These are phyloP conservation scores for Potamilus streckersoni DNA, from an alignment of 1,140 invertebrate species.

Conservation along the genomic window DNA sequence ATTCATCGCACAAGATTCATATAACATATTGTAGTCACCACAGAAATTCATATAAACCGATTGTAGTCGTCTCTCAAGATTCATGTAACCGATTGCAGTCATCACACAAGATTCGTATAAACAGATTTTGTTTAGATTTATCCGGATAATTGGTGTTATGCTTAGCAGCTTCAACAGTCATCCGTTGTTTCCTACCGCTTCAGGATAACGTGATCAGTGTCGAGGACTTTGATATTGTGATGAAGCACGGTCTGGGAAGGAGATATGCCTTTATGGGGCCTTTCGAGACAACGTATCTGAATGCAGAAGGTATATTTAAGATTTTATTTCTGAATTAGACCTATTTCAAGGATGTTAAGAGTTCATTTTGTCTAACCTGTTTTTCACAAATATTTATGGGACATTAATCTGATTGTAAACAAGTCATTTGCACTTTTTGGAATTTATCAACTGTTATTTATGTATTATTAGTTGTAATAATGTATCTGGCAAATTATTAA, in stretches of 20 bases:
- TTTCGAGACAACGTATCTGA: slow-evolving; percentile 93
- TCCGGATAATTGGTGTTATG: too few species aligned
- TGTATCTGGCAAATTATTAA: not conserved
- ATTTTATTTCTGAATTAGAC: not conserved
- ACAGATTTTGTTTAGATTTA: too few species aligned
- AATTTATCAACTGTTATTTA: not conserved
- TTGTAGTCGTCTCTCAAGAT: too few species aligned
- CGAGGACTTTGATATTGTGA: slow-evolving; percentile 91
- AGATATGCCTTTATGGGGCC: slow-evolving; percentile 95
- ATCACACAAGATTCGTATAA: too few species aligned
- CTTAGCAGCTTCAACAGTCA: too few species aligned
- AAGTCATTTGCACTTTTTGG: not conserved
- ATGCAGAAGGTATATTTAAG: too few species aligned
- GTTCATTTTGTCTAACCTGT: too few species aligned
- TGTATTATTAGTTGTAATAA: not conserved
- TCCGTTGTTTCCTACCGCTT: not conserved
- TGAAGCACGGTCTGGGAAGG: slow-evolving; percentile 93
- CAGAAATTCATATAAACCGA: too few species aligned
- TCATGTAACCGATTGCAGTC: too few species aligned
- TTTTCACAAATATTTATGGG: not conserved
- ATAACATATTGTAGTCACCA: too few species aligned
- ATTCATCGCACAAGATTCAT: too few species aligned
- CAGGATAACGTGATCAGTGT: slow-evolving; percentile 80
- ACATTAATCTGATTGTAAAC: not conserved
- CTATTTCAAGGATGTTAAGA: not conserved